These are phyloP conservation scores for Narcine bancroftii DNA, from an alignment of 2,113 vertebrate species.

Conservation along the genomic window DNA sequence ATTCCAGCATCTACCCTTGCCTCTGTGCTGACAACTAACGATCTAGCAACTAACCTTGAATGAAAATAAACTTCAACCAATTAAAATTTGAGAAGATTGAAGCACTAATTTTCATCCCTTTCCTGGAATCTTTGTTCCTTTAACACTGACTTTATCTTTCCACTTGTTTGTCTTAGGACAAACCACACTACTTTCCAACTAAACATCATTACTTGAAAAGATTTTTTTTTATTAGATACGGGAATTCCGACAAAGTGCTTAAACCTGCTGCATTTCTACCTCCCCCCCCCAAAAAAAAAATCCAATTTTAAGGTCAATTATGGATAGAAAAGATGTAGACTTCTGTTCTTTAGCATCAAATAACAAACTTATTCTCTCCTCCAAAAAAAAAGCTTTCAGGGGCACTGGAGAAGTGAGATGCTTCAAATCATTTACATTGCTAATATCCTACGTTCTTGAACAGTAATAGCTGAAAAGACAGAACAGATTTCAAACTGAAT, in stretches of 20 bases:
- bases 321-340: neutral
- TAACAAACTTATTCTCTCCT: no score
- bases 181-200: neutral
- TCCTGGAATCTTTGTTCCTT: neutral
- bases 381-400: no score
- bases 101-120: neutral
- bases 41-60: neutral
- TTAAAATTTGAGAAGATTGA: neutral
- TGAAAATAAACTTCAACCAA: neutral
- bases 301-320: neutral
- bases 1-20: neutral
- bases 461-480: neutral
- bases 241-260: no score
- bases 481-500: no score
- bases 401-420: neutral
- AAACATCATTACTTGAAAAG: neutral
- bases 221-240: neutral
- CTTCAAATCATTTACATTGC: neutral
- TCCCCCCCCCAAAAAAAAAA: no score
- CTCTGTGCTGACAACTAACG: neutral
- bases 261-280: no score
- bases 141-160: no score
- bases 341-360: no score
- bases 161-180: neutral
- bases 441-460: neutral